phyloP scores from a whole-genome alignment of 2,113 vertebrate species.

The Propithecus coquereli region DNA sequence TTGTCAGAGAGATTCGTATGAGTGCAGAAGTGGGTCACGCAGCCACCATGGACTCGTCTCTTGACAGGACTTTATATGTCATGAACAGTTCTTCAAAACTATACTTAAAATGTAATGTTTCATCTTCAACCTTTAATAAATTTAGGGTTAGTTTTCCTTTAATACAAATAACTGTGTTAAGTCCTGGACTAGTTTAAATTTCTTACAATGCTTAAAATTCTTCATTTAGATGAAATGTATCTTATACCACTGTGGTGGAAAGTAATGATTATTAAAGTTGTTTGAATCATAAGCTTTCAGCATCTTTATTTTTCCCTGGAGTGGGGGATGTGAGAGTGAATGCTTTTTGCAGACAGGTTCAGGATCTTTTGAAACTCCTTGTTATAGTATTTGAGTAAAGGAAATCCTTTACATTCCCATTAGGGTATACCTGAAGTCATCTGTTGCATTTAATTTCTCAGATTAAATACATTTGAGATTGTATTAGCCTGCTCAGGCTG shows the following conservation, averaged over 20 bases:
- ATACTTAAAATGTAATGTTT: background rate
- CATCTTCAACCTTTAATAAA: background rate
- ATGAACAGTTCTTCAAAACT: background rate
- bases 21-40: background rate
- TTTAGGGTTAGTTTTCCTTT: background rate
- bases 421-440: fast-evolving
- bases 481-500: background rate
- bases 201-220: background rate
- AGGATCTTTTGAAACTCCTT: background rate
- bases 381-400: background rate
- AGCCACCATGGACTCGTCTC: background rate
- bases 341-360: background rate
- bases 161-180: background rate
- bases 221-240: background rate
- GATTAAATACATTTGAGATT: background rate
- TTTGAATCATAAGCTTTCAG: background rate
- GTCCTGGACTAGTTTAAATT: background rate
- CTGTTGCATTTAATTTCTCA: background rate
- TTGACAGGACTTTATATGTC: background rate
- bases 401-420: background rate
- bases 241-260: background rate
- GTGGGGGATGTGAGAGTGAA: background rate
- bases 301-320: background rate
- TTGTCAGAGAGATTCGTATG: background rate
- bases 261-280: background rate